These are phyloP conservation scores for Tauraco hartlaubi DNA, from an alignment of 2,797 vertebrate genomes.

Conservation along the genomic window DNA sequence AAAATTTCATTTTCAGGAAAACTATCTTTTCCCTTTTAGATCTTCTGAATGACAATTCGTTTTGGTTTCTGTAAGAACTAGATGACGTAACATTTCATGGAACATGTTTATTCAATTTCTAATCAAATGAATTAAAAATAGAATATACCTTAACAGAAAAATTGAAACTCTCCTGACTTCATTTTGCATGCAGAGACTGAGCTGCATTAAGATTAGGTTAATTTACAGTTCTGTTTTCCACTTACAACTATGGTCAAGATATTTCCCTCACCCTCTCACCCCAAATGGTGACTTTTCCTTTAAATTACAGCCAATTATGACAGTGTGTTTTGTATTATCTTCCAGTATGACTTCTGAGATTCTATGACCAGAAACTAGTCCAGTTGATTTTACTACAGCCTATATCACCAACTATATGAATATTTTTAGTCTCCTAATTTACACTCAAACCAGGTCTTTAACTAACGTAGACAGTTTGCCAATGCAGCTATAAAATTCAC, in stretches of 20 bases:
- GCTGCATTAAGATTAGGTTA: background rate
- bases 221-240: background rate
- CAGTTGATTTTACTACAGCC: background rate
- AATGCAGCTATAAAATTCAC: background rate
- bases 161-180: background rate
- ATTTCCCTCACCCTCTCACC: fast-evolving
- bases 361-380: background rate
- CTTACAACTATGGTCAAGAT: background rate
- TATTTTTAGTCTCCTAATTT: background rate
- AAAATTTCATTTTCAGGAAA: background rate
- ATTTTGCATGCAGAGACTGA: background rate
- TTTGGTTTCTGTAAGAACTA: background rate
- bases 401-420: background rate
- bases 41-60: background rate
- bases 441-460: background rate
- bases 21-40: background rate
- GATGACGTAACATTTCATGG: background rate
- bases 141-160: background rate
- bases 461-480: background rate
- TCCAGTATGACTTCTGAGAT: background rate
- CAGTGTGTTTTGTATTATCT: background rate
- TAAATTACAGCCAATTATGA: background rate
- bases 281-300: background rate
- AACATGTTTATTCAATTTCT: background rate
- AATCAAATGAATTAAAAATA: background rate